Base-by-base conservation (phyloP, 2,888 invertebrate genomes). In the Diaperis boleti region DNA sequence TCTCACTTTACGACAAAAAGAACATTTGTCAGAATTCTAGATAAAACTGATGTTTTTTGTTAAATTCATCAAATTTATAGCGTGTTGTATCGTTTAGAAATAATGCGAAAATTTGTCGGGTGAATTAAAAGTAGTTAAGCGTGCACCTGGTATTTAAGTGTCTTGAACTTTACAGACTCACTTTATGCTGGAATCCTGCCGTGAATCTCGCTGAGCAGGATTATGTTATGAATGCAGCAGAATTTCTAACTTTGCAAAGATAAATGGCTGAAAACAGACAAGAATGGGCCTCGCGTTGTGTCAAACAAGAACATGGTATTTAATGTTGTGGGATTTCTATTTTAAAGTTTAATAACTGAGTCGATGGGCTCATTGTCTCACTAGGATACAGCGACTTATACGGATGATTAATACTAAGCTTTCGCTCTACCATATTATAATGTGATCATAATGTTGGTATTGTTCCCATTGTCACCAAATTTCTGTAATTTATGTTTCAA, bases 1-100 rank as follows among this genome's bases (percentile, higher is more conserved):
- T 62, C 59, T 68, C 65, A 66, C 66, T 71, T 72, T 65, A 57
- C 57, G 64, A 69, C 69, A 69, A 72, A 70, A 71, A 72, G 70
- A 67, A 69, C 68, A 72, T 69, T 72, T 69, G 71, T 71, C 69
- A 70, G 65, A 63, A 64, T 62, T 65, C 57, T 61, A 64, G 68
- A 72, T 69, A 69, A 69, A 71, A 70, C 67, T 66, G 62, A 60
- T 59, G 52, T 59, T 50, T 56, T 64, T 39, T 14, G 52, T 37
- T 2, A 35, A 11, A 57, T 45, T 22, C 22, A 45, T 57, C 26
- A 57, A 17, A 56, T 45, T 11, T 20, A 17, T 4, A 33, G 13
- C 10, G 6, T 11, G 11, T 13, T 33, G 33, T 33, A 2, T 33
- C 39, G 37, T 22, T 26, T 52, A 11, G 10, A 14, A 15, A 8